Evolutionary conservation across 2,113 vertebrate species (phyloP).

Genomic region (Oplegnathus fasciatus): DNA sequence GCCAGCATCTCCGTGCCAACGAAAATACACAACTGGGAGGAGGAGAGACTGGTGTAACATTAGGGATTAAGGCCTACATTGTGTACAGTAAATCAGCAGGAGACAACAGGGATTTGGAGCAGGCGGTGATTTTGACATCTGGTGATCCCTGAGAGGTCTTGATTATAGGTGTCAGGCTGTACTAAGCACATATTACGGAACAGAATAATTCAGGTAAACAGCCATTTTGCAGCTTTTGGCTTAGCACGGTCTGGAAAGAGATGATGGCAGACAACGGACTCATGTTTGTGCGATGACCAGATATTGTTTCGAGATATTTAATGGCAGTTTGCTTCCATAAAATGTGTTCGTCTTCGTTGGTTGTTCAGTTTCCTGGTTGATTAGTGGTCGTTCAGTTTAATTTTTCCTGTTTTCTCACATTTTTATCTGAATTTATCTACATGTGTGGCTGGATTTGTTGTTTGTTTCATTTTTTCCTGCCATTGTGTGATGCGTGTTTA

Average conservation of each 20-base stretch:
- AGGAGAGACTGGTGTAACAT: slow-evolving; percentile 57
- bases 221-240: slow-evolving; percentile 63
- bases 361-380: neutral
- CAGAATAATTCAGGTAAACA: slow-evolving; percentile 76
- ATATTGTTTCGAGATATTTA: slow-evolving; percentile 43
- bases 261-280: slow-evolving; percentile 59
- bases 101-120: slow-evolving; percentile 74
- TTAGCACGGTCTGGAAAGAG: slow-evolving; percentile 64
- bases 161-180: slow-evolving; percentile 75
- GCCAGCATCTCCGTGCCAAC: slow-evolving; percentile 73
- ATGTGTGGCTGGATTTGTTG: slow-evolving; percentile 52
- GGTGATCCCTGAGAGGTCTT: slow-evolving; percentile 62
- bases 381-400: neutral
- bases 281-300: slow-evolving; percentile 32
- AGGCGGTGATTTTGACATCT: slow-evolving; percentile 68
- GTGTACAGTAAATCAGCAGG: slow-evolving; percentile 68
- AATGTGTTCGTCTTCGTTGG: neutral
- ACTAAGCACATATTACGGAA: slow-evolving; percentile 74
- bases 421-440: slow-evolving; percentile 37
- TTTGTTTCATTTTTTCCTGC: slow-evolving; percentile 77
- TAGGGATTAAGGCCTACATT: slow-evolving; percentile 56
- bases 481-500: slow-evolving; percentile 78
- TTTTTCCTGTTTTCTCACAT: slow-evolving; percentile 32
- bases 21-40: slow-evolving; percentile 64
- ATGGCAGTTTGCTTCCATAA: neutral